phyloP scores from a whole-genome alignment of 2,888 invertebrate species.

The Drosophila anceps region DNA sequence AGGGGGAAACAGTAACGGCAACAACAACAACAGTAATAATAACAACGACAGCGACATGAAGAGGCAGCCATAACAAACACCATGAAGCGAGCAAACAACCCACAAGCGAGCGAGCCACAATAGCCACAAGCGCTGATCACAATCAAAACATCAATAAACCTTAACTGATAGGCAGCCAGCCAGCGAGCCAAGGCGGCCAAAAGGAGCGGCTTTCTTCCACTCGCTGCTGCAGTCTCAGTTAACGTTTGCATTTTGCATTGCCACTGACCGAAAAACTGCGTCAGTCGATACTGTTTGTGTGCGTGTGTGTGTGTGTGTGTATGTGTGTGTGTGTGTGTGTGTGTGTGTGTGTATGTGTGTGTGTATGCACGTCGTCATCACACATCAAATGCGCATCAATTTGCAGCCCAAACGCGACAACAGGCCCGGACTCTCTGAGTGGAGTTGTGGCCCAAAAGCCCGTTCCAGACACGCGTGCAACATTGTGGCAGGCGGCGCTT shows the following conservation, averaged over 20 bases:
- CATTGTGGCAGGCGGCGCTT: conserved; percentile 52
- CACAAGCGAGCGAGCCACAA: conserved; percentile 39
- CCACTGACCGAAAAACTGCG: conserved; percentile 47
- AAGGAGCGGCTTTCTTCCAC: conserved; percentile 27
- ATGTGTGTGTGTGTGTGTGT: neutral
- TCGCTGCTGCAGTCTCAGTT: conserved; percentile 11
- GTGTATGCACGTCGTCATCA: conserved; percentile 56
- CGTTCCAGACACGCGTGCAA: conserved; percentile 66
- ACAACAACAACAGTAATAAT: conserved; percentile 25
- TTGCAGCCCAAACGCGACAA: conserved; percentile 68
- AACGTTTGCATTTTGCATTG: conserved; percentile 52
- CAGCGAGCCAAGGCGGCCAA: conserved; percentile 39
- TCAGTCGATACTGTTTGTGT: conserved; percentile 17
- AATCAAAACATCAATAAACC: conserved; percentile 81
- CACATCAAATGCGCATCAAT: conserved; percentile 77
- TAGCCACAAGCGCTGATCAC: conserved; percentile 75
- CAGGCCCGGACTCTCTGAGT: conserved; percentile 39
- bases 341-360: conserved; percentile 2
- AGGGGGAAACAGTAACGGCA: conserved; percentile 8
- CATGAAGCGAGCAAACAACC: conserved; percentile 42
- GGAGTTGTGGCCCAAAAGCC: conserved; percentile 12
- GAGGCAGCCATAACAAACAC: conserved; percentile 71
- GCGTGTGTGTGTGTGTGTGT: neutral
- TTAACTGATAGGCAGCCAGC: conserved; percentile 71
- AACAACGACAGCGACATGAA: conserved; percentile 50